Evolutionary conservation across 2,888 invertebrate genomes (phyloP), one percentile per base, ranked within the genome.

Genomic region (Rhabditoides inermis): DNA sequence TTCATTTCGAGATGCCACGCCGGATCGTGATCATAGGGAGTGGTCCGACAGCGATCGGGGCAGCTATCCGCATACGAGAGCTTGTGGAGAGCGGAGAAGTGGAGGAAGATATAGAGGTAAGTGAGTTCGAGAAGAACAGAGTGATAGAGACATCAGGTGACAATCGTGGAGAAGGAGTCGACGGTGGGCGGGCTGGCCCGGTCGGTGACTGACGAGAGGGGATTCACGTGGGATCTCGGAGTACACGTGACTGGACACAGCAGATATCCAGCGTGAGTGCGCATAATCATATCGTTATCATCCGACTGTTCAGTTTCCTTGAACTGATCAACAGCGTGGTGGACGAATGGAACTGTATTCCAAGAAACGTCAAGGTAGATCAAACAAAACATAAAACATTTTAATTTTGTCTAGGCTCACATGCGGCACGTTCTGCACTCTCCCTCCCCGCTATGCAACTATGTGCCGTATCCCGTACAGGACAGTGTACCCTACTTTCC

Each of bases 1-100:
- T n/a, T n/a, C n/a, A n/a, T n/a, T n/a, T n/a, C n/a, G 22, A 39
- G 18, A 39, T 39, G 40, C 46, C 46, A 22, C 35, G 15, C 25
- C 47, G 42, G 23, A 37, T 52, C 20, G 57, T 60, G 18, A 60
- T 60, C 30, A 55, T 60, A 35, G 60, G 60, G 20, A 53, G 55
- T 50, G 60, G 60, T n/a, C 60, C 60, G 7, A 60, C 60, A n/a
- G 57, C 60, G 23, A 20, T 60, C 2, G 60, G 60, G 37, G 60
- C 60, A 18, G 60, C 55, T 20, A 49, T 50, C 28, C 28, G 60
- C 40, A 44, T 60, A 18, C 48, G 55, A 15, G 48, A 60, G 23
- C 51, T 59, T 5, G 51, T 53, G 15, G 46, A 49, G 4, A 30
- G 48, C 7, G 53, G 51, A 44, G 40, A 32, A 2, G 30, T 49